Base-by-base conservation (phyloP, 2,113 vertebrate species). In the Abramis brama region DNA sequence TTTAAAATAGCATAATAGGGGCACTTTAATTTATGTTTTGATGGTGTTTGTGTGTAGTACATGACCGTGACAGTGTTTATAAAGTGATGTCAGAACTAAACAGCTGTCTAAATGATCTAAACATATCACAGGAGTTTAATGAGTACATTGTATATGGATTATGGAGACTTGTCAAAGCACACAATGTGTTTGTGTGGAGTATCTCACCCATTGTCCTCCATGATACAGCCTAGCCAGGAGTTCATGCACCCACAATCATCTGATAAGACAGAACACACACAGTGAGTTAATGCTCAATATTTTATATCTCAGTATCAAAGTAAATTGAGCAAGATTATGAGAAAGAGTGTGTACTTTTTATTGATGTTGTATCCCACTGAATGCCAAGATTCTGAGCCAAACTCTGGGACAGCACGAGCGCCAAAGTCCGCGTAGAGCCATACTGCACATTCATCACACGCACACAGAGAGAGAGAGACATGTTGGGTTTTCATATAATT, bases 311-410 rank as follows among this genome's bases (percentile, higher is more conserved):
- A 75, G 45, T 55, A 27, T 84, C 39, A 84, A 39, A 30, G 27
- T 5, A 45, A 43, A 5, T 0, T 21, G 5, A 43, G 36, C 36
- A 43, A 71, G 60, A 30, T 11, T 77, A 30, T 62, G 23, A 62
- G 25, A 74, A 62, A 73, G 66, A 79, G 36, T 93, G 94, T 95
- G 74, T 97, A 99, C 98, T 99, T 92, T 96, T 98, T 92, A 95
- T 96, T 80, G 93, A 90, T 84, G 95, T 95, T 21, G 98, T 96
- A 87, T 99, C 97, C 98, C 98, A 99, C 12, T 98, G 98, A 92
- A 99, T 97, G 84, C 97, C 98, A 79, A 99, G 93, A 92, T 99
- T 99, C 93, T 99, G 98, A 88, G 97, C 97, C 92, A 99, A 93
- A 91, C 97, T 98, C 92, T 99, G 98, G 10, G 97, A 96, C 47